Evolutionary conservation across 2,113 vertebrate species (phyloP).

Genomic region (Sinocyclocheilus grahami): DNA sequence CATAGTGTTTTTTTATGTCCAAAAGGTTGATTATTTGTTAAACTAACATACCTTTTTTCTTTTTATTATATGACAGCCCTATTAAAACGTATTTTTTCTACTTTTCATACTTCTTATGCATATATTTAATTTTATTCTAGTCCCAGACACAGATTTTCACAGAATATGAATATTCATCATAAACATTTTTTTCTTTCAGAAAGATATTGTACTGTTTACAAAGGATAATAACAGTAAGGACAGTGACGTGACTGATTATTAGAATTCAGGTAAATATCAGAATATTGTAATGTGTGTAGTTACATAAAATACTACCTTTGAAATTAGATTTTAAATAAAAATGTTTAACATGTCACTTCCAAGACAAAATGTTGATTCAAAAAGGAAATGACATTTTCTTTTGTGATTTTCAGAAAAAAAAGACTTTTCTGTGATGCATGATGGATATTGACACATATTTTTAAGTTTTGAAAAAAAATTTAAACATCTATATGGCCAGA

Average conservation of each 20-base stretch:
- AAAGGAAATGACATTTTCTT: neutral
- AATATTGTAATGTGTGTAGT: neutral
- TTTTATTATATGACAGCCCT: too few relatives aligned
- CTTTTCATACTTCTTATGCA: neutral
- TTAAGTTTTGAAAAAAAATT: neutral
- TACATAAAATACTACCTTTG: neutral
- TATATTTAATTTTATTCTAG: neutral
- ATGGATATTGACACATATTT: neutral
- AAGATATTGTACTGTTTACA: neutral
- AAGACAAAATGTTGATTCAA: neutral
- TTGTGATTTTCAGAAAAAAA: neutral
- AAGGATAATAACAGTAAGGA: neutral
- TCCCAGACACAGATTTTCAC: neutral
- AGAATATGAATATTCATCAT: neutral
- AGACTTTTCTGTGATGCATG: neutral
- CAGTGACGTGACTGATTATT: neutral
- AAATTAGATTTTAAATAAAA: neutral
- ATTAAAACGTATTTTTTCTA: too few relatives aligned
- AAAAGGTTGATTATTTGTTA: neutral
- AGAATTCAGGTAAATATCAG: neutral
- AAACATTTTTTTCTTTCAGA: neutral
- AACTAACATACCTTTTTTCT: neutral
- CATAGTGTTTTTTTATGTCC: neutral
- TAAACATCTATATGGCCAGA: neutral
- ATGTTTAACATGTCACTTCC: neutral